Base-by-base conservation (phyloP, 2,797 vertebrate species). In the Choloepus didactylus region DNA sequence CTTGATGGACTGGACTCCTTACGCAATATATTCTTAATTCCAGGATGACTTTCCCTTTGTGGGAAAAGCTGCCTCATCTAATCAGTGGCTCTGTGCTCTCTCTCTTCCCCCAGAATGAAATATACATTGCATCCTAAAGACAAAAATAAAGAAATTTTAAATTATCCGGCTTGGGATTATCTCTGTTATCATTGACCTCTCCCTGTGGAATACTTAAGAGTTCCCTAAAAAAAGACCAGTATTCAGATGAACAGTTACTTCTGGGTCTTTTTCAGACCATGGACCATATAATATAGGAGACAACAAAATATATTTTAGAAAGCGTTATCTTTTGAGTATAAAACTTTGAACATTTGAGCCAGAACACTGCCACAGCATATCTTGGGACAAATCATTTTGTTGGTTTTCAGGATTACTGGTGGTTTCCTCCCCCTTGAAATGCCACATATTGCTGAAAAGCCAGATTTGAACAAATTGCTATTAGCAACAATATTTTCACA, bases 391-490 rank as follows among this genome's bases (percentile, higher is more conserved):
- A 79, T 38, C 25, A 41, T 54, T 88, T 76, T 49, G 51, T 23
- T 51, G 41, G n/a, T 79, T 66, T 83, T 73, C 25, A 4, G 67
- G 21, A 84, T 15, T n/a, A 16, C 64, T 21, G n/a, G 49, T 31
- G 35, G 75, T n/a, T 82, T 14, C 44, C 44, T 51, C 16, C 38
- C 38, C 46, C 64, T 73, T 60, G 46, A 92, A 89, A 46, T 41
- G 56, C 12, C 19, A 27, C 51, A 56, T 76, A 77, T 66, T 86
- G 67, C n/a, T 91, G 83, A 94, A 94, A 93, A 89, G 25, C 23
- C 44, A 66, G n/a, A 56, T 79, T 69, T 59, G 44, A 73, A 79
- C 23, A 91, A 85, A 67, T 46, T 81, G 67, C n/a, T 23, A 6
- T 41, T 82, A 66, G 49, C 93, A 90, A 81, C 23, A 41, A 12